Base-by-base conservation (phyloP, 1,140 invertebrate genomes). In the Panulirus ornatus region DNA sequence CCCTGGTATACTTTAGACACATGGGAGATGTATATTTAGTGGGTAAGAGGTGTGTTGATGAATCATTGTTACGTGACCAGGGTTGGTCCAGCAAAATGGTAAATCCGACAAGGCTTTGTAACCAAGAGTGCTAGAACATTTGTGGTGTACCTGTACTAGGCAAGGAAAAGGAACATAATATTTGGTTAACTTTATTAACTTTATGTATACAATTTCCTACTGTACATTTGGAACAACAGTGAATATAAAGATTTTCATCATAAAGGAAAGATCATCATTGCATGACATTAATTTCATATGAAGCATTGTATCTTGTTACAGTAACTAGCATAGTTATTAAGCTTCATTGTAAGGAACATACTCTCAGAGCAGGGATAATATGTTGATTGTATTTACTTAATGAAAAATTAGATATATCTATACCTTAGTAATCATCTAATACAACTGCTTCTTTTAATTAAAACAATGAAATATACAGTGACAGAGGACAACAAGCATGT, bases 161-260 rank as follows among this genome's bases (percentile, higher is more conserved):
- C n/a, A n/a, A n/a, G n/a, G n/a, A n/a, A n/a, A n/a, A n/a, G n/a
- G n/a, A n/a, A n/a, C n/a, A n/a, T n/a, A 66, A 66, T 27, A 66
- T 66, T 66, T 66, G 58, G n/a, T 66, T 66, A 30, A 16, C 58
- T 66, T 66, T 66, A 30, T 30, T 66, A 2, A 66, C 22, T 58
- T 66, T 66, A 66, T 66, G 58, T 66, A 66, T 66, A 66, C 58
- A 66, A 22, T 66, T 66, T 30, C 58, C 58, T 66, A 66, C 58
- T 66, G 58, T 66, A 66, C 6, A 30, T 66, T 30, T 30, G n/a
- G 6, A 30, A 66, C n/a, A 66, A 66, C 22, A 66, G n/a, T 66
- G 14, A 58, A 66, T n/a, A 66, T n/a, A n/a, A n/a, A n/a, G n/a
- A n/a, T n/a, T n/a, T 22, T 66, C 22, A 30, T 0, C 19, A 58